phyloP scores from a whole-genome alignment of 2,888 invertebrate genomes.

The Sphaeridia pumilis region DNA sequence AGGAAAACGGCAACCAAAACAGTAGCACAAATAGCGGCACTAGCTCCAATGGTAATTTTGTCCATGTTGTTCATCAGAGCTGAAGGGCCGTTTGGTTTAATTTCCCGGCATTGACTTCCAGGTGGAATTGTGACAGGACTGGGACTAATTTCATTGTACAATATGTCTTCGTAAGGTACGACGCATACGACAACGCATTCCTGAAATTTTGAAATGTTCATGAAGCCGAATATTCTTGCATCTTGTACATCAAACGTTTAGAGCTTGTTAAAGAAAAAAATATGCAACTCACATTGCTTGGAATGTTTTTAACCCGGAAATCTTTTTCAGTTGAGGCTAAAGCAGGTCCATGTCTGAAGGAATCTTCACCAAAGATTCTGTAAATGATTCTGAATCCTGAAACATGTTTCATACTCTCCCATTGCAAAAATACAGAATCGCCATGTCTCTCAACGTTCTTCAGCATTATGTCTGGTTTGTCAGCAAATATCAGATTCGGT shows the following conservation, averaged over 20 bases:
- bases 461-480: slow-evolving; percentile 51
- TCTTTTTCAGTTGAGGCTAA: slow-evolving; percentile 78
- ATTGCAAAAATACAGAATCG: slow-evolving; percentile 67
- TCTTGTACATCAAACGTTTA: neutral
- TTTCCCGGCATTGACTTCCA: slow-evolving; percentile 61
- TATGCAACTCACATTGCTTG: slow-evolving; percentile 55
- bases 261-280: no score
- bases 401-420: slow-evolving; percentile 72
- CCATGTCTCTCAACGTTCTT: slow-evolving; percentile 72
- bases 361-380: slow-evolving; percentile 75
- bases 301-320: slow-evolving; percentile 85
- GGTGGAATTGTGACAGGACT: slow-evolving; percentile 62
- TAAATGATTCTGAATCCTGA: slow-evolving; percentile 82
- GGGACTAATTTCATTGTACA: slow-evolving; percentile 35
- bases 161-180: slow-evolving; percentile 66
- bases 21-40: slow-evolving; percentile 83
- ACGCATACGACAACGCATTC: slow-evolving; percentile 91
- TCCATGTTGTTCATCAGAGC: slow-evolving; percentile 70
- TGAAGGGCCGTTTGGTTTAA: slow-evolving; percentile 68
- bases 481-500: slow-evolving; percentile 34
- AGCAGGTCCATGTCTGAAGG: slow-evolving; percentile 80
- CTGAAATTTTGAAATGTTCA: slow-evolving; percentile 42
- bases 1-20: slow-evolving; percentile 81
- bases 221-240: no score
- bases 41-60: slow-evolving; percentile 86